A percentile compares a stretch with the other conserved stretches of the same genome.
Evolutionary conservation across 2,113 vertebrate genomes (phyloP).

Genomic region (Kryptolebias marmoratus): DNA sequence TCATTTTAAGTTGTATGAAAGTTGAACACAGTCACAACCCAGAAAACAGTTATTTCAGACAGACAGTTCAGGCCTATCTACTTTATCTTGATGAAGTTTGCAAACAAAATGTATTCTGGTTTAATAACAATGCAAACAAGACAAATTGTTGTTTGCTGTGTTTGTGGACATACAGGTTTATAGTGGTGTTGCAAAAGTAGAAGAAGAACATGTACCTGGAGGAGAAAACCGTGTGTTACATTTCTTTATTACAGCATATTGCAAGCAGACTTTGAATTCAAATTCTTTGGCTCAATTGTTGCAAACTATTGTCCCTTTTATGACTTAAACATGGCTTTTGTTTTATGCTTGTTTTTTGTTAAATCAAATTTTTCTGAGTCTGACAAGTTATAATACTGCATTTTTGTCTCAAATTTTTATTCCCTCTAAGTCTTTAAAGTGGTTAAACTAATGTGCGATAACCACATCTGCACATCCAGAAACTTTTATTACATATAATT

Average conservation of each 20-base stretch:
- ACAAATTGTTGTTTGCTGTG: too few relatives aligned
- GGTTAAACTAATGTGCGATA: slow-evolving; percentile 10
- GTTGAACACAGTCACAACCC: slow-evolving; percentile 21
- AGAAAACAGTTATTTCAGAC: slow-evolving; percentile 25
- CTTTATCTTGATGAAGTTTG: slow-evolving; percentile 20
- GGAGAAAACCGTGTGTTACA: too few relatives aligned
- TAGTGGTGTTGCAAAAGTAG: not conserved
- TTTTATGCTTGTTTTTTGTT: not conserved
- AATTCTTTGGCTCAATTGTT: not conserved
- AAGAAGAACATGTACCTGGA: not conserved
- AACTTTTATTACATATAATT: slow-evolving; percentile 17
- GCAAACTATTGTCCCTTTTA: not conserved
- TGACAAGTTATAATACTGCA: not conserved
- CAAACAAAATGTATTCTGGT: too few relatives aligned
- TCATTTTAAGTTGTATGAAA: slow-evolving; percentile 25
- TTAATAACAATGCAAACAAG: too few relatives aligned
- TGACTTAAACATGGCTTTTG: not conserved
- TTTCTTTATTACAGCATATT: too few relatives aligned
- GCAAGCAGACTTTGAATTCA: too few relatives aligned
- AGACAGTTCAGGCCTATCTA: not conserved
- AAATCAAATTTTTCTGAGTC: not conserved
- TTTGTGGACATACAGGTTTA: not conserved
- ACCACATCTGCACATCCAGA: slow-evolving; percentile 11
- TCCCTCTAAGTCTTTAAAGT: slow-evolving; percentile 13
- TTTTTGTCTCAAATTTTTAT: slow-evolving; percentile 13